Evolutionary conservation across 2,888 invertebrate genomes (phyloP), one percentile per base, ranked within the genome.

Genomic region (Rotaria socialis): DNA sequence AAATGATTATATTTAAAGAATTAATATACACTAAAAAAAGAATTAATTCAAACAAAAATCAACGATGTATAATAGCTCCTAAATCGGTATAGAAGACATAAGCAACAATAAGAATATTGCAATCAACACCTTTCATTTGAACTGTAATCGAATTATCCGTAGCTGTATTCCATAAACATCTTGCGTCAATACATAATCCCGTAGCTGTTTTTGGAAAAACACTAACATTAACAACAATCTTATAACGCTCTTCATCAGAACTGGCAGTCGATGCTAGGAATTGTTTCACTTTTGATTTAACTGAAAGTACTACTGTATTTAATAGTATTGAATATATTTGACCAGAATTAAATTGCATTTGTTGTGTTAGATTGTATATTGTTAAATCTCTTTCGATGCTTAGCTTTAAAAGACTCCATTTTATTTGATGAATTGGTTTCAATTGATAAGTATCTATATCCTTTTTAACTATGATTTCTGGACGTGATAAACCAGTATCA

Each of bases 41-140:
- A 67, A 56, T 22, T 24, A 56, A 24, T 6, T 19, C 14, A 67
- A 67, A 14, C n/a, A n/a, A 58, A 16, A 0, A 8, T 1, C 2
- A 67, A 14, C 35, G 35, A 35, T 14, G 1, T 67, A 19, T 11
- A 6, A 67, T 35, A 35, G 35, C 16, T 67, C 35, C 67, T n/a
- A 67, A 67, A 27, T 80, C 80, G 22, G 80, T 80, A 80, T 80
- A 80, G 24, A 8, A 80, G 43, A 80, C 10, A 47, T n/a, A 80
- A 24, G n/a, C 6, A 24, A 80, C 47, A 43, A 80, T n/a, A 24
- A 80, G 43, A 11, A 80, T 14, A 47, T 43, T 47, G 47, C 80
- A 80, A 80, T 80, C 47, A 24, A 47, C 47, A n/a, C 80, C 80
- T 7, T 80, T 0, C 80, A 80, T 80, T n/a, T 80, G 24, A 43